Percentiles rank a stretch among this genome's conserved stretches.
Evolutionary conservation across 2,113 vertebrate species (phyloP).

Genomic region (Martes martes): DNA sequence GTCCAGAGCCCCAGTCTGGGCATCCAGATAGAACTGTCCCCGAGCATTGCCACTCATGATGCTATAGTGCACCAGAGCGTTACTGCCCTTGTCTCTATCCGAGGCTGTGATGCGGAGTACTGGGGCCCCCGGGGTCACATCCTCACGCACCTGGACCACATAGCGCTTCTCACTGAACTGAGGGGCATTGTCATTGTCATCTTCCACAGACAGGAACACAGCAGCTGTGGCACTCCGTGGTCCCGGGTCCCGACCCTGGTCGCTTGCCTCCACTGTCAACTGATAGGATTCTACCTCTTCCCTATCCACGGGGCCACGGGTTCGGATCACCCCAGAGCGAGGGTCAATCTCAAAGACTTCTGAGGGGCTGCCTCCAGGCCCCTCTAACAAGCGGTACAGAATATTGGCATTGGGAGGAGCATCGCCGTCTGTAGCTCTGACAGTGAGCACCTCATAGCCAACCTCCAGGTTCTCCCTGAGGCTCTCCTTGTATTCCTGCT

Average conservation of each 20-base stretch:
- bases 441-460: conserved; percentile 95
- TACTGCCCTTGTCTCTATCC: conserved; percentile 92
- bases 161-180: conserved; percentile 97
- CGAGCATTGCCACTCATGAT: conserved; percentile 97
- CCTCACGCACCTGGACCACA: conserved; percentile 91
- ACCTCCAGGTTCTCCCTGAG: conserved; percentile 97
- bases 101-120: conserved; percentile 92
- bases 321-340: conserved; percentile 93
- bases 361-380: conserved; percentile 66
- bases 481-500: conserved; percentile 93
- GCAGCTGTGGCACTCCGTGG: conserved; percentile 92
- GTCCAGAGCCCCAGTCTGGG: conserved; percentile 92
- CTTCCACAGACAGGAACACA: conserved; percentile 91
- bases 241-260: conserved; percentile 92
- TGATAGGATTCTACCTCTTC: conserved; percentile 91
- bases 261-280: conserved; percentile 91
- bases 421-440: conserved; percentile 93
- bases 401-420: conserved; percentile 94
- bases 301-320: conserved; percentile 91
- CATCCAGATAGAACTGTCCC: conserved; percentile 96
- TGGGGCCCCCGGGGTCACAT: conserved; percentile 85
- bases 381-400: conserved; percentile 92
- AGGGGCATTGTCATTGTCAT: conserved; percentile 95
- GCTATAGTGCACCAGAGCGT: conserved; percentile 95
- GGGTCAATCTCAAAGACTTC: conserved; percentile 94